Evolutionary conservation across 92 coral and sea anemone species (phyloP).

Genomic region (Zoanthus solanderi): DNA sequence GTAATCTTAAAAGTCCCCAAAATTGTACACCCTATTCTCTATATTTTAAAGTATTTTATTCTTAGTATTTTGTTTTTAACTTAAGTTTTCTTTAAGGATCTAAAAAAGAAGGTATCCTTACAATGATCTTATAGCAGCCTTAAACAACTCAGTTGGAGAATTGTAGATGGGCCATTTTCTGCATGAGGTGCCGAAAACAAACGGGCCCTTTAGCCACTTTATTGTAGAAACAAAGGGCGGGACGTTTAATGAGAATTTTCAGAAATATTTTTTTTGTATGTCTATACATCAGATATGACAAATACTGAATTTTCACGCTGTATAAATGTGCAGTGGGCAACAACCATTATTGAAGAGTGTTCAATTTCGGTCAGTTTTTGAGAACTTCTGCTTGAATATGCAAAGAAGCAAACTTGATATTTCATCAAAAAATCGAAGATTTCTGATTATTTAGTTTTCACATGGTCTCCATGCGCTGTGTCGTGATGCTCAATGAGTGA

Average conservation of each 20-base stretch:
- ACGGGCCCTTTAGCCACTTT: conserved; percentile 72
- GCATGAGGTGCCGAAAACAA: conserved; percentile 73
- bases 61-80: conserved; percentile 19
- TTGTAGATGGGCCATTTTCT: conserved; percentile 66
- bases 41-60: conserved; percentile 1
- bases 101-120: neutral
- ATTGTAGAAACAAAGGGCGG: conserved; percentile 66
- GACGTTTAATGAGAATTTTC: conserved; percentile 73
- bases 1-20: conserved; percentile 63
- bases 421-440: conserved; percentile 29
- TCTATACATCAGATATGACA: conserved; percentile 69
- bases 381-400: conserved; percentile 33
- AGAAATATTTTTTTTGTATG: conserved; percentile 58
- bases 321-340: conserved; percentile 57
- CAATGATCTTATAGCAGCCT: conserved; percentile 19
- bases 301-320: conserved; percentile 72
- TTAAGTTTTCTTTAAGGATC: conserved; percentile 9
- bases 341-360: conserved; percentile 40
- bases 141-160: conserved; percentile 47
- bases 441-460: conserved; percentile 29
- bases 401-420: conserved; percentile 34
- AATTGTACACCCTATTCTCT: conserved; percentile 64
- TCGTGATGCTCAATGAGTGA: conserved; percentile 47
- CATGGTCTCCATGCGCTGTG: conserved; percentile 38
- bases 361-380: conserved; percentile 37